A percentile compares a stretch with the other conserved stretches of the same genome.
These are phyloP conservation scores for Sebastes kiyomatsui DNA, from an alignment of 2,797 vertebrate genomes.

Conservation along the genomic window DNA sequence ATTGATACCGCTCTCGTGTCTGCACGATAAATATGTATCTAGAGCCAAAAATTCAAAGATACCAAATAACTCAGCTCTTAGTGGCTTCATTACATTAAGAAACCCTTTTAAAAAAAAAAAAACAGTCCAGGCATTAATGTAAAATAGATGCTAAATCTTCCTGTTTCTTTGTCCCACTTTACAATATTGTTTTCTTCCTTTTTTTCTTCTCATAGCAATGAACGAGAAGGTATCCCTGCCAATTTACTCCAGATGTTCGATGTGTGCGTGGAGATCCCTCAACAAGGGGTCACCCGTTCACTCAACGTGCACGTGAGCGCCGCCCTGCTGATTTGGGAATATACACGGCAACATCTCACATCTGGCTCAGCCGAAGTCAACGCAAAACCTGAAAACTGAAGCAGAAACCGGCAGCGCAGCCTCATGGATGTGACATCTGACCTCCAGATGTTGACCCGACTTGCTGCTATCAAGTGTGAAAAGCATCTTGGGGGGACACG, in stretches of 20 bases:
- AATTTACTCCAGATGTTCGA: conserved; percentile 93
- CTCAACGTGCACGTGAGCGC: conserved; percentile 97
- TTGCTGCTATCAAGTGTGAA: neutral
- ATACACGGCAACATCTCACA: conserved; percentile 89
- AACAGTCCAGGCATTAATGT: neutral
- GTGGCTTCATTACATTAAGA: neutral
- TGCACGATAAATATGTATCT: neutral
- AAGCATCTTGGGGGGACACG: neutral
- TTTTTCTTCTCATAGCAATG: conserved; percentile 81
- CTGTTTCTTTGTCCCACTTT: neutral
- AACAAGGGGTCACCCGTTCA: conserved; percentile 93
- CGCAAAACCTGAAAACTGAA: conserved; percentile 13
- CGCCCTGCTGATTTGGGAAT: conserved; percentile 97
- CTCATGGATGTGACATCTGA: neutral
- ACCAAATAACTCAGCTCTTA: neutral
- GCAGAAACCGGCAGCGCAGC: neutral
- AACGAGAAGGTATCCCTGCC: conserved; percentile 94
- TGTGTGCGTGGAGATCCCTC: conserved; percentile 96
- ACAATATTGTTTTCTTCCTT: neutral
- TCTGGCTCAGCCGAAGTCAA: neutral
- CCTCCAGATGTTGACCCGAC: neutral
- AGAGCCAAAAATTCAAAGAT: neutral
- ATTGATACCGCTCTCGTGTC: neutral
- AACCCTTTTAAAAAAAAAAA: neutral
- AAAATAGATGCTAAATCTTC: neutral